Percentiles rank a stretch among this genome's conserved stretches.
Conservation (phyloP, 2,888 invertebrate species). For the Gortyna flavago region DNA sequence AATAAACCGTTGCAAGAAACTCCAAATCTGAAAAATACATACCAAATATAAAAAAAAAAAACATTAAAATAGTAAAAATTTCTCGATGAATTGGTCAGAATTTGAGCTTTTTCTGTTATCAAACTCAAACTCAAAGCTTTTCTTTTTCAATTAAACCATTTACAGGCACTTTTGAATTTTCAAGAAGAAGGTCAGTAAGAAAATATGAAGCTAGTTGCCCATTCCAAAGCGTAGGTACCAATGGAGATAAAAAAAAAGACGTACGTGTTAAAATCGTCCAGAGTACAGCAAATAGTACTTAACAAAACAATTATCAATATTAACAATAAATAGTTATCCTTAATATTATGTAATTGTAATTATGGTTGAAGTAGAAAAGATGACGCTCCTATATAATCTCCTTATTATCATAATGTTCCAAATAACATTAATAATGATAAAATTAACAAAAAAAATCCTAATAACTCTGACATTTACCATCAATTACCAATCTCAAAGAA, state of each 20-base stretch:
- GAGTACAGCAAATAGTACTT: no score
- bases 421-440: slow-evolving; percentile 17
- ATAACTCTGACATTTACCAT: slow-evolving; percentile 26
- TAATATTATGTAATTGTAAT: background rate
- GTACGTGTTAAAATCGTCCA: no score
- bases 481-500: slow-evolving; percentile 37
- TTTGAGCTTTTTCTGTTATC: no score
- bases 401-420: slow-evolving; percentile 5
- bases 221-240: no score
- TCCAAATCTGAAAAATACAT: background rate
- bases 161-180: no score
- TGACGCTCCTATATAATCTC: background rate
- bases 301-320: no score
- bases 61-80: background rate
- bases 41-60: background rate
- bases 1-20: background rate
- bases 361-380: background rate
- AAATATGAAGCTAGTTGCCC: no score
- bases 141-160: no score
- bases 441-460: slow-evolving; percentile 1
- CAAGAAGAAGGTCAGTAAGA: no score
- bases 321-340: no score
- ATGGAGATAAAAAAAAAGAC: no score
- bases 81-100: background rate
- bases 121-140: no score